These are phyloP conservation scores for Brachyhypopomus gauderio DNA, from an alignment of 2,113 vertebrate species.

Conservation along the genomic window DNA sequence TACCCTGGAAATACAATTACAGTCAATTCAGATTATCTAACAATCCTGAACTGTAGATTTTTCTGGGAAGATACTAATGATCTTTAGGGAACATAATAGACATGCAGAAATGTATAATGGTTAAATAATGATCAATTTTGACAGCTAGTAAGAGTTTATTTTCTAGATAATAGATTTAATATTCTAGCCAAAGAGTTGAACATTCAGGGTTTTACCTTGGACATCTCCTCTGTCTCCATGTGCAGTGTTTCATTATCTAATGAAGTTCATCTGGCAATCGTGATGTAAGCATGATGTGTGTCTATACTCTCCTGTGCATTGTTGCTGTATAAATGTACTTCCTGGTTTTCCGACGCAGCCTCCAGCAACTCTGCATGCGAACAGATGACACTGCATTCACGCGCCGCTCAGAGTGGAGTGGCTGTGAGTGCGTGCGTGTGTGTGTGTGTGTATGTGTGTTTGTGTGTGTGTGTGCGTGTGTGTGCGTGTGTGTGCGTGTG, in stretches of 20 bases:
- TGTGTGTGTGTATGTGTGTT: slow-evolving; percentile 29
- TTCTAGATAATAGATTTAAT: slow-evolving; percentile 15
- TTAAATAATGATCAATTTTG: background rate
- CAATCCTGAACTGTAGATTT: background rate
- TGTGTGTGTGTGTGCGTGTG: background rate
- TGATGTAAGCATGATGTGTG: no score
- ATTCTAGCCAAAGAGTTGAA: background rate
- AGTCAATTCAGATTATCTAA: background rate
- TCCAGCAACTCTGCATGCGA: background rate
- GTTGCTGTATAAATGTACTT: slow-evolving; percentile 45
- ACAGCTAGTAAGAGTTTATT: background rate
- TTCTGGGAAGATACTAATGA: background rate
- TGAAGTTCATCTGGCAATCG: background rate
- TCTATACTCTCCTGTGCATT: background rate
- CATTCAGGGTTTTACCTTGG: background rate
- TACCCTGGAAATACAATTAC: background rate
- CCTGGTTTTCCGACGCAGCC: no score
- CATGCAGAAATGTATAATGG: background rate
- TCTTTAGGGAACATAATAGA: background rate
- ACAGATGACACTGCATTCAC: background rate
- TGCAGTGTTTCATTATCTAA: background rate
- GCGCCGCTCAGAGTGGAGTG: no score
- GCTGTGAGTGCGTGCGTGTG: background rate
- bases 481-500: background rate
- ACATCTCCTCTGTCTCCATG: background rate